Percentiles rank a stretch among this genome's conserved stretches.
These are phyloP conservation scores for Oegoconia quadripuncta DNA, from an alignment of 2,888 invertebrate genomes.

Conservation along the genomic window DNA sequence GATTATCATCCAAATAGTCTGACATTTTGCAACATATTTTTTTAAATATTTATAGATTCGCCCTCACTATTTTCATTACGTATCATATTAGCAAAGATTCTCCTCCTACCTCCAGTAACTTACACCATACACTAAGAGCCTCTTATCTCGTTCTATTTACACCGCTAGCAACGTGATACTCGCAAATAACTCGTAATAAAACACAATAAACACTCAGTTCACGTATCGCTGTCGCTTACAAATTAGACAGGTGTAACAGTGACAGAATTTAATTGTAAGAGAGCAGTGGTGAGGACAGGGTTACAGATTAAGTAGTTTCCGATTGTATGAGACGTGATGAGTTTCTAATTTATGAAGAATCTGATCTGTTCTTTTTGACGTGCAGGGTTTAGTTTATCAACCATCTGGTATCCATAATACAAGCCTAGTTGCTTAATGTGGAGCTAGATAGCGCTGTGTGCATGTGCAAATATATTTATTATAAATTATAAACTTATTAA, in stretches of 20 bases:
- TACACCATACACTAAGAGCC: conserved; percentile 2
- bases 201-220: conserved; percentile 37
- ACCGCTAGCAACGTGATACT: conserved; percentile 22
- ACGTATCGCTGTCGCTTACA: conserved; percentile 28
- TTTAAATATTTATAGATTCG: too few species aligned
- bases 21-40: too few species aligned
- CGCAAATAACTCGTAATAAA: conserved; percentile 34
- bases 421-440: too few species aligned
- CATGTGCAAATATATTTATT: too few species aligned
- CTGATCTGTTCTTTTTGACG: too few species aligned
- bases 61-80: too few species aligned
- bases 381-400: too few species aligned
- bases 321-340: conserved; percentile 27
- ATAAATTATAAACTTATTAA: too few species aligned
- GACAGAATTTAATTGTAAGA: conserved; percentile 27
- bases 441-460: too few species aligned
- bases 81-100: neutral
- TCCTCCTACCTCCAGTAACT: conserved; percentile 6
- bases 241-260: conserved; percentile 35
- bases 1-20: too few species aligned
- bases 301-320: conserved; percentile 34
- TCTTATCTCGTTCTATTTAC: conserved; percentile 14
- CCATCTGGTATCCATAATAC: too few species aligned
- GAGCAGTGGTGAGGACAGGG: conserved; percentile 10
- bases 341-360: too few species aligned